Base-by-base conservation (phyloP, 1,140 invertebrate genomes). In the Chrysomallon squamiferum region DNA sequence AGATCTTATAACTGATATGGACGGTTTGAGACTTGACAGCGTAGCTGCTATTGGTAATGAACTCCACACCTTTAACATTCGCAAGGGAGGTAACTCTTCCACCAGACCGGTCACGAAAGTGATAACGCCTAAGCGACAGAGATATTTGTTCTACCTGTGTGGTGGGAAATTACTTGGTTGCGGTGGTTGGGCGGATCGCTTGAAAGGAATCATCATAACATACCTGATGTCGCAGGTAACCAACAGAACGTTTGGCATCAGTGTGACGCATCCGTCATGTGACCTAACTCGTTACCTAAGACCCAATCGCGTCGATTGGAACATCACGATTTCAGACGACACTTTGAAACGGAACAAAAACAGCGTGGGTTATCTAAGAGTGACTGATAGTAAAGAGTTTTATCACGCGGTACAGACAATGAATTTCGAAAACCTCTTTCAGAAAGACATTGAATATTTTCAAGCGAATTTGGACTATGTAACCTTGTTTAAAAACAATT, bases 181-280 rank as follows among this genome's bases (percentile, higher is more conserved):
- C 45, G 66, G 54, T 9, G 70, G 65, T 4, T 65, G 62, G 62
- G 54, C 47, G 7, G 70, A 72, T 25, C 35, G 63, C 13, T 41
- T 68, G 0, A 60, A 62, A 18, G 70, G 70, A 5, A 72, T 72
- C 41, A 27, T 65, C 3, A 56, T 59, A 9, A 47, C 41, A 2
- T 72, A 65, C 47, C 18, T 68, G 20, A 61, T 72, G 18, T 60
- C 70, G 22, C 62, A 50, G 3, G n/a, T 63, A 18, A 72, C 66
- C 1, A 29, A 54, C n/a, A 58, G 70, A 29, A 57, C n/a, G 9
- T 72, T 72, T 54, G 57, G 57, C 38, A 62, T 63, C 15, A 35
- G 62, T 5, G 66, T 68, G 9, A 41, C 38, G 13, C 27, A n/a
- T 1, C 9, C 41, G 11, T 58, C 50, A 2, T 68, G 70, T 49